Percentiles rank a stretch among this genome's conserved stretches.
Evolutionary conservation across 2,888 invertebrate genomes (phyloP).

Genomic region (Heliconius cydno): DNA sequence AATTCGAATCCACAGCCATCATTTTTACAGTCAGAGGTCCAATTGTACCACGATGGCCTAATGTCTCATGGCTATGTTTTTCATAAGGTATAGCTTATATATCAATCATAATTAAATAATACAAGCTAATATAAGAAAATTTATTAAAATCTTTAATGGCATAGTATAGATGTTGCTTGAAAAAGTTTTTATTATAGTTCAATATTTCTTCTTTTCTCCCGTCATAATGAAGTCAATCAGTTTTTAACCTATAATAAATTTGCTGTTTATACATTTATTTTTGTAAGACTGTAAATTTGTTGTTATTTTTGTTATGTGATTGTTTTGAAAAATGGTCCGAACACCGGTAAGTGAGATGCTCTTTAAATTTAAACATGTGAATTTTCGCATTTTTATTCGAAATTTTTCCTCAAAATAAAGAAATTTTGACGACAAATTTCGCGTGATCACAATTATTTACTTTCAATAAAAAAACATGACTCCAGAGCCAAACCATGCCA

Average conservation of each 20-base stretch:
- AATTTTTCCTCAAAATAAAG: too few relatives aligned
- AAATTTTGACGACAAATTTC: too few relatives aligned
- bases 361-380: neutral
- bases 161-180: neutral
- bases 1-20: too few relatives aligned
- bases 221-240: neutral
- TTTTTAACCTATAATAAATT: neutral
- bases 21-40: too few relatives aligned
- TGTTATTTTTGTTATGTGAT: slow-evolving; percentile 14
- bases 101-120: too few relatives aligned
- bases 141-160: neutral
- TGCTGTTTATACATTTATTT: neutral
- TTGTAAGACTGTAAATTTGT: slow-evolving; percentile 8
- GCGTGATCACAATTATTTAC: neutral
- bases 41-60: too few relatives aligned
- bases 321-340: slow-evolving; percentile 31
- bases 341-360: slow-evolving; percentile 26
- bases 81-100: too few relatives aligned
- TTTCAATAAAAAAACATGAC: neutral
- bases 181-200: neutral
- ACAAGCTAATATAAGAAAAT: neutral
- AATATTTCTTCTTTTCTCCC: slow-evolving; percentile 4
- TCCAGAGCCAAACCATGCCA: too few relatives aligned
- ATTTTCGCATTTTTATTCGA: neutral
- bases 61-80: too few relatives aligned